phyloP scores from a whole-genome alignment of 2,888 invertebrate genomes.

The Ctena decussata region DNA sequence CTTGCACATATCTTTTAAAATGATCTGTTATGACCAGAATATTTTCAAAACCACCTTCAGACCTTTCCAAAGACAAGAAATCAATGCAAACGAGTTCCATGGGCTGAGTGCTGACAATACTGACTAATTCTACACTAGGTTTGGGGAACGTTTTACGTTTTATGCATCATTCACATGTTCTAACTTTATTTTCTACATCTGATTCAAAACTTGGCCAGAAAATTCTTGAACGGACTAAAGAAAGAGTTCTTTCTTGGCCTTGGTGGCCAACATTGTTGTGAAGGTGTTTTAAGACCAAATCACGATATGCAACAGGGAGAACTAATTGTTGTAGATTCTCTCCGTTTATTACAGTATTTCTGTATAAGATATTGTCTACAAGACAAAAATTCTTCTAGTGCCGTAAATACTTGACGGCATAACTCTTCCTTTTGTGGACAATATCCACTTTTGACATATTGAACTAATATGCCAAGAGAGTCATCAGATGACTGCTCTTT shows the following conservation, averaged over 20 bases:
- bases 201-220: not conserved
- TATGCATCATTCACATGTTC: not conserved
- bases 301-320: not conserved
- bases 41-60: constrained; percentile 27
- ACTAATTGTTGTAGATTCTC: not conserved
- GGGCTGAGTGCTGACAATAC: not conserved
- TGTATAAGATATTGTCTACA: not conserved
- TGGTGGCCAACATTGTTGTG: not conserved
- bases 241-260: not conserved
- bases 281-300: not conserved
- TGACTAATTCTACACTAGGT: not conserved
- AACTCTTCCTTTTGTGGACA: not conserved
- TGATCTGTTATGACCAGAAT: constrained; percentile 39
- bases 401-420: not conserved
- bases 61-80: not conserved
- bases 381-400: not conserved
- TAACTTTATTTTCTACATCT: not conserved
- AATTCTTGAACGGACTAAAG: not conserved
- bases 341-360: not conserved
- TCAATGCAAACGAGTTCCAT: constrained; percentile 1
- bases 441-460: no score
- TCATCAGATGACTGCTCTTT: no score
- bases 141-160: not conserved
- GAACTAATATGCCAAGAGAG: no score
- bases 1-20: constrained; percentile 4